A percentile compares a stretch with the other conserved stretches of the same genome.
Conservation (phyloP, 2,888 invertebrate genomes). For the Labia minor region DNA sequence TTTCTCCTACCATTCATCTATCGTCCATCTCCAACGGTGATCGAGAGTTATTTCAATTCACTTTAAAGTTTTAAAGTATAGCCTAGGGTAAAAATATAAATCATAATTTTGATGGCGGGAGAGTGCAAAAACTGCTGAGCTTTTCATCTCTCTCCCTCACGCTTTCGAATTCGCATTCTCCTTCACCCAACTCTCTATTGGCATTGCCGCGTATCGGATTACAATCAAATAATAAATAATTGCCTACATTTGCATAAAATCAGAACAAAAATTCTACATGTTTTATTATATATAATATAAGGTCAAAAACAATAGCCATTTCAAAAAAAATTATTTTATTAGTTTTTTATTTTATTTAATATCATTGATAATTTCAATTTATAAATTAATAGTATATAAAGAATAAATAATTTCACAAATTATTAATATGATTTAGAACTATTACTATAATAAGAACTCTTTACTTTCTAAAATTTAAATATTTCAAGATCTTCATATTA, state of each 20-base stretch:
- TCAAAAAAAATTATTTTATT: no score
- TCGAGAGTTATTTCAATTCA: background rate
- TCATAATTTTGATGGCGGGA: background rate
- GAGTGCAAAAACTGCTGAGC: background rate
- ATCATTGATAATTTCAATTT: no score
- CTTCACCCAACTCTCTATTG: background rate
- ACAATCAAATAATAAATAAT: constrained; percentile 13
- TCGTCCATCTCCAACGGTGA: background rate
- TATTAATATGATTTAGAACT: no score
- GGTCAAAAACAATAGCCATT: background rate
- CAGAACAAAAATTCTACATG: background rate
- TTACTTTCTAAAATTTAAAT: no score
- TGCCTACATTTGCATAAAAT: constrained; percentile 1
- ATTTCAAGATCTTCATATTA: no score
- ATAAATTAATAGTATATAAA: no score
- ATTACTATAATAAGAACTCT: no score
- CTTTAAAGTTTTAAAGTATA: constrained; percentile 13
- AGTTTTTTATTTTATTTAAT: no score
- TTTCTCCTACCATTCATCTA: no score
- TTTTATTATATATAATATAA: background rate
- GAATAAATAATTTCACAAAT: no score
- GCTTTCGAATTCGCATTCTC: background rate
- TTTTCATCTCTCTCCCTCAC: background rate
- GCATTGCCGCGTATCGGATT: background rate
- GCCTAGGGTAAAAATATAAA: constrained; percentile 7